Base-by-base conservation (phyloP, 2,113 vertebrate species). In the Petroica traversi region DNA sequence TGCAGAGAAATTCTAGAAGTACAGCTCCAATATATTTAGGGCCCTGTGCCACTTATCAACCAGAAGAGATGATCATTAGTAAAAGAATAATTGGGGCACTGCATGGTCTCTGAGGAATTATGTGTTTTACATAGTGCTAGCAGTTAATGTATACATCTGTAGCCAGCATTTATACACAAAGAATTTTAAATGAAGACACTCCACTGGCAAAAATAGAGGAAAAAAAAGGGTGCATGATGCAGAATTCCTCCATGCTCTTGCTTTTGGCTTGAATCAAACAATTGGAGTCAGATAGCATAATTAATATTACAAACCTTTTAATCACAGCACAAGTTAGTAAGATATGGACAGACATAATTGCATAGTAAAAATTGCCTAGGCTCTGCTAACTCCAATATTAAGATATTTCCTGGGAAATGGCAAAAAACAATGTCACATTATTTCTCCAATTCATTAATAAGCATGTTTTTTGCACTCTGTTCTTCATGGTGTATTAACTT, bases 401-500 rank as follows among this genome's bases (percentile, higher is more conserved):
- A 98, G 98, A 98, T 97, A 98, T 98, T 98, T 98, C 92, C 92
- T 62, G 95, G 91, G 89, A 98, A 98, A 98, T 98, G 98, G 98
- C 95, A 98, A 98, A 98, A 98, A 98, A 97, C 97, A 97, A 97
- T 98, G 98, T 98, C 98, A 98, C 82, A 93, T 98, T 97, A 98
- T 97, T 97, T 97, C 97, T 97, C 90, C 97, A 97, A 94, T 97
- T 98, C 98, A 98, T 98, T 98, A 98, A 97, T 98, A 98, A 98
- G 97, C 97, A 93, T 97, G 97, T 98, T 98, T 98, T 97, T 97
- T 97, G 95, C 97, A 97, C 97, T 98, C 95, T 97, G 68, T 98
- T 98, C 97, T 98, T 98, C 98, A 98, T 98, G 98, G 98, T 98
- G 95, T 97, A 98, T 99, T 99, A 99, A 98, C 98, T 98, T 98